phyloP scores from a whole-genome alignment of 2,888 invertebrate genomes.

The Nomada fabriciana region DNA sequence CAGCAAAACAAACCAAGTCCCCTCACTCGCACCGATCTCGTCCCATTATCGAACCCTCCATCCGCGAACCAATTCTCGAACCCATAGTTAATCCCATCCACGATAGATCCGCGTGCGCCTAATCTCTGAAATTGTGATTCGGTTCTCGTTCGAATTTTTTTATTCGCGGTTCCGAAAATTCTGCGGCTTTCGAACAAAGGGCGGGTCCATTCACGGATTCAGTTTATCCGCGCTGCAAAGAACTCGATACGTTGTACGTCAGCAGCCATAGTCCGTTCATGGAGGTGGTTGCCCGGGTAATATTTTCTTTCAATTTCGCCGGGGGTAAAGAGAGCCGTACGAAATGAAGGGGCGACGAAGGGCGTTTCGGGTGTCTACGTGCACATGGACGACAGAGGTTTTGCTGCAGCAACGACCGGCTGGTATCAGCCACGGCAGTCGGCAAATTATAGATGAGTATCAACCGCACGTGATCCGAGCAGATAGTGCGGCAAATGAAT shows the following conservation, averaged over 20 bases:
- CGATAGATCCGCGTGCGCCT: constrained; percentile 3
- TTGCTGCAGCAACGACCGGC: constrained; percentile 18
- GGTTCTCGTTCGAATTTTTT: background rate
- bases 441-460: constrained; percentile 82
- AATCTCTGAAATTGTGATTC: constrained; percentile 34
- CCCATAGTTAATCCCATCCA: background rate
- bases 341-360: constrained; percentile 63
- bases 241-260: background rate
- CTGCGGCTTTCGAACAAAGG: constrained; percentile 38
- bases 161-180: constrained; percentile 41
- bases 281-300: constrained; percentile 50
- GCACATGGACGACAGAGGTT: constrained; percentile 27
- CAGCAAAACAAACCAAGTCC: background rate
- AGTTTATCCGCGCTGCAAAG: constrained; percentile 3
- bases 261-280: background rate
- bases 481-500: constrained; percentile 82
- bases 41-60: background rate
- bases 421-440: constrained; percentile 55
- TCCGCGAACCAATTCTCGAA: background rate
- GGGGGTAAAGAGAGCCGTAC: constrained; percentile 32
- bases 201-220: constrained; percentile 11
- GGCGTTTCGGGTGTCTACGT: constrained; percentile 42
- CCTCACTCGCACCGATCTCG: background rate
- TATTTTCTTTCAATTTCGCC: constrained; percentile 80
- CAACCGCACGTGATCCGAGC: constrained; percentile 80